These are phyloP conservation scores for Sula dactylatra DNA, from an alignment of 2,113 vertebrate genomes.

Conservation along the genomic window DNA sequence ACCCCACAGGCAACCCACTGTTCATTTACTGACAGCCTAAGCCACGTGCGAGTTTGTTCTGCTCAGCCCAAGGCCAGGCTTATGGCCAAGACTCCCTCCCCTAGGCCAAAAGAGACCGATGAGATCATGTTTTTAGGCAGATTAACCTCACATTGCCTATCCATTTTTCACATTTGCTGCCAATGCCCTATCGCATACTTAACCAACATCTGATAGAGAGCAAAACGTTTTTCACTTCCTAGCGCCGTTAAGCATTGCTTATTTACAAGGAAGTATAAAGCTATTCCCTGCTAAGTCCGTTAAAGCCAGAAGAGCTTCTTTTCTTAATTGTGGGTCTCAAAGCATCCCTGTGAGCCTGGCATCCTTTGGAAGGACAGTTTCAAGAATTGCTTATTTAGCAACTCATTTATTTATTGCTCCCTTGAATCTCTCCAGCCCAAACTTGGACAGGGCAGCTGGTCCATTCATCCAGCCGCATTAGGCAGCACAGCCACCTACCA, in stretches of 20 bases:
- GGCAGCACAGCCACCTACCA: neutral
- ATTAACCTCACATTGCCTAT: neutral
- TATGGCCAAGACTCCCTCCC: neutral
- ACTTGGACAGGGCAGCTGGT: rapidly evolving
- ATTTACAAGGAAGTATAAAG: neutral
- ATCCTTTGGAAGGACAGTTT: neutral
- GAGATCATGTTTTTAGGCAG: neutral
- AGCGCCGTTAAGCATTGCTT: rapidly evolving
- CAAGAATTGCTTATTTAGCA: neutral
- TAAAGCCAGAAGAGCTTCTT: constrained; percentile 29
- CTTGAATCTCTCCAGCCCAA: rapidly evolving
- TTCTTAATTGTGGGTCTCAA: constrained; percentile 10
- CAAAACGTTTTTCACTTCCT: neutral
- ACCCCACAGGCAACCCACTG: rapidly evolving
- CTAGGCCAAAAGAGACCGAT: neutral
- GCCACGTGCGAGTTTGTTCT: rapidly evolving
- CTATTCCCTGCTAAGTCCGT: neutral
- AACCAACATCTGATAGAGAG: neutral
- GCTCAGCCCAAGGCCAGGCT: neutral
- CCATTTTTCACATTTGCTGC: neutral
- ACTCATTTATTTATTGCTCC: neutral
- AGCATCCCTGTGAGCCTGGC: neutral
- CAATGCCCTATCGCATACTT: neutral
- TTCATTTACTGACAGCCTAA: neutral
- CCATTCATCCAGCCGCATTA: neutral